Conservation (phyloP, 2,888 invertebrate species). For the Hecatera dysodea region DNA sequence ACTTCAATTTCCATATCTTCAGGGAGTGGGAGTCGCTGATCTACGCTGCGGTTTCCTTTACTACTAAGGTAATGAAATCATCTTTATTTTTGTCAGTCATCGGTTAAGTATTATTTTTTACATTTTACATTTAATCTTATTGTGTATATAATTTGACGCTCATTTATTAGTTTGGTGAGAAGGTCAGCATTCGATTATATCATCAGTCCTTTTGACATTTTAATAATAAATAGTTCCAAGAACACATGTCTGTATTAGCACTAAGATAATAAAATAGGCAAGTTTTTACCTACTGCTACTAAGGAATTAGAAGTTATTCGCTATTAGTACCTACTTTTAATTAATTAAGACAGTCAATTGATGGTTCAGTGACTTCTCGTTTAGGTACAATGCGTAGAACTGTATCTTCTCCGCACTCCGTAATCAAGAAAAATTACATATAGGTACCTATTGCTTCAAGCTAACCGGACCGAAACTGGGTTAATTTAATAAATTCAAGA, state of each 20-base stretch:
- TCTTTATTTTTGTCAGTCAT: neutral
- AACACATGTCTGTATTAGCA: neutral
- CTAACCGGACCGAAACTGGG: conserved; percentile 64
- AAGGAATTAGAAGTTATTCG: conserved; percentile 1
- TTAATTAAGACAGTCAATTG: conserved; percentile 51
- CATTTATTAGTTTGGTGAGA: conserved; percentile 9
- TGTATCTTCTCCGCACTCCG: conserved; percentile 63
- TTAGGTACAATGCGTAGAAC: conserved; percentile 59
- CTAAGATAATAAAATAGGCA: neutral
- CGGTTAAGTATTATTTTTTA: neutral
- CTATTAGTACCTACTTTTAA: conserved; percentile 23
- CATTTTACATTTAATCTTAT: neutral
- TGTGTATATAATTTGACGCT: neutral
- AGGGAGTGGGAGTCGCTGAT: neutral
- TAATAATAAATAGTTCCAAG: neutral
- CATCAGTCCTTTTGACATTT: conserved; percentile 7
- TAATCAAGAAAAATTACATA: conserved; percentile 75
- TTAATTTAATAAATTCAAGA: conserved; percentile 67
- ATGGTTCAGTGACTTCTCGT: conserved; percentile 63
- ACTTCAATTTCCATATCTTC: neutral
- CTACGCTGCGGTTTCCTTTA: neutral
- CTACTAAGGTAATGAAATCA: neutral
- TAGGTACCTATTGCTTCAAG: conserved; percentile 67
- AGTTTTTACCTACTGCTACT: neutral
- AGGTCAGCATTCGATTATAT: conserved; percentile 36